Evolutionary conservation across 2,113 vertebrate species (phyloP).

Genomic region (cattle (Bos taurus)): DNA sequence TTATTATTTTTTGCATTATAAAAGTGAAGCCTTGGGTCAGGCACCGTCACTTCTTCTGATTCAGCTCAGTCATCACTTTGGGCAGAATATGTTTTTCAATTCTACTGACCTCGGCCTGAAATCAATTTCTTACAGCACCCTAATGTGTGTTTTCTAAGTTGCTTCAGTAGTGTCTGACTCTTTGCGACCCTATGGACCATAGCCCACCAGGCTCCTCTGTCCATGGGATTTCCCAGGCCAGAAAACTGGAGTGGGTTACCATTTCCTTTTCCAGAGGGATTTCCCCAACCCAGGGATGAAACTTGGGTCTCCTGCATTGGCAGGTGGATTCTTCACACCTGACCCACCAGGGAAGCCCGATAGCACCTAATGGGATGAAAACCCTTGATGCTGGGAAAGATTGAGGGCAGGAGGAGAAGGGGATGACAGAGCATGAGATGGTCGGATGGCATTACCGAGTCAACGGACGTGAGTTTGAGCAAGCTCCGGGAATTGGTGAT

Average conservation of each 20-base stretch:
- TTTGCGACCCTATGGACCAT: background rate
- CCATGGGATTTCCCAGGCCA: background rate
- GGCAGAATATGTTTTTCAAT: background rate
- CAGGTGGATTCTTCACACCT: fast-evolving
- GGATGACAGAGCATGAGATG: background rate
- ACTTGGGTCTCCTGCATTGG: background rate
- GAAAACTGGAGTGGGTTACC: background rate
- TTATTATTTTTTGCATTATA: background rate
- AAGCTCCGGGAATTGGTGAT: fast-evolving
- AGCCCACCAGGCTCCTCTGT: background rate
- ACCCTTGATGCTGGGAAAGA: background rate
- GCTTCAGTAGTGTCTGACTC: fast-evolving
- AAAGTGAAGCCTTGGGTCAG: background rate
- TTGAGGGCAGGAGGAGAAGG: background rate
- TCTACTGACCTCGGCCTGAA: fast-evolving
- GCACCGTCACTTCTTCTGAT: background rate
- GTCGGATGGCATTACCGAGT: too few species aligned
- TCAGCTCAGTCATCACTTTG: background rate
- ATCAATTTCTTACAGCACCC: background rate
- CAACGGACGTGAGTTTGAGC: too few species aligned
- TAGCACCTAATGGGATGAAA: background rate
- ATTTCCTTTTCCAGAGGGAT: background rate
- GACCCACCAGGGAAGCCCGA: background rate
- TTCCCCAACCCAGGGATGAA: background rate
- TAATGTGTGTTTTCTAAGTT: background rate